Conservation (phyloP, 1,140 invertebrate genomes). For the Heliconius himera region DNA sequence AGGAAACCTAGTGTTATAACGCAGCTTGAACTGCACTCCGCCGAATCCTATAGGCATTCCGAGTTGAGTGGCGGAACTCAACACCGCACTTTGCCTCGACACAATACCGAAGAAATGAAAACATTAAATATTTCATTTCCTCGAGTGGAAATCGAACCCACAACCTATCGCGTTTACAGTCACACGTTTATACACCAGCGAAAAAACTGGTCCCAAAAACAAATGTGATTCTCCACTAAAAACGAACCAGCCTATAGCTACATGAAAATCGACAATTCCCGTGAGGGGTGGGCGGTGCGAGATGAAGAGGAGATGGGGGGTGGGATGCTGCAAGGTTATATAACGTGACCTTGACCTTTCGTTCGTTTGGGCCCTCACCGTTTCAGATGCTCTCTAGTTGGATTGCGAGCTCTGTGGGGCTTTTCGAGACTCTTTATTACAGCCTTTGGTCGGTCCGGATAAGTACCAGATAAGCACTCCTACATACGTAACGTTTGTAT, state of each 20-base stretch:
- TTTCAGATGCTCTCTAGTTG: slow-evolving; percentile 1
- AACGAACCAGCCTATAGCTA: not conserved
- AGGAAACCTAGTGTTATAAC: too few species aligned
- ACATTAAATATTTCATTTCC: too few species aligned
- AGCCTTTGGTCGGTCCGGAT: not conserved
- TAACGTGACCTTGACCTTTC: slow-evolving; percentile 11
- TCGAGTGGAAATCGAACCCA: too few species aligned
- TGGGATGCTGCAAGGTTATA: slow-evolving; percentile 5
- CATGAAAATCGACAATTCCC: not conserved
- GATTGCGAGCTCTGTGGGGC: slow-evolving; percentile 3
- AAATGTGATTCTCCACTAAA: too few species aligned
- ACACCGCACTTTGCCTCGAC: too few species aligned
- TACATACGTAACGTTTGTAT: not conserved
- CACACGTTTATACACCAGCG: too few species aligned
- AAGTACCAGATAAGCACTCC: not conserved
- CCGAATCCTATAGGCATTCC: too few species aligned
- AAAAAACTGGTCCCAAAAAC: too few species aligned
- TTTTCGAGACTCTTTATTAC: not conserved
- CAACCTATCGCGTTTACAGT: too few species aligned
- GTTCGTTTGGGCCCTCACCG: slow-evolving; percentile 8
- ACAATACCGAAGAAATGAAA: too few species aligned
- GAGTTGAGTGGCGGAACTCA: too few species aligned
- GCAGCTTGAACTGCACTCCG: too few species aligned
- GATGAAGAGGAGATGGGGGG: not conserved
- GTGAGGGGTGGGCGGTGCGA: not conserved